A percentile compares a stretch with the other conserved stretches of the same genome.
phyloP scores from a whole-genome alignment of 2,113 vertebrate species.

The Pandion haliaetus region DNA sequence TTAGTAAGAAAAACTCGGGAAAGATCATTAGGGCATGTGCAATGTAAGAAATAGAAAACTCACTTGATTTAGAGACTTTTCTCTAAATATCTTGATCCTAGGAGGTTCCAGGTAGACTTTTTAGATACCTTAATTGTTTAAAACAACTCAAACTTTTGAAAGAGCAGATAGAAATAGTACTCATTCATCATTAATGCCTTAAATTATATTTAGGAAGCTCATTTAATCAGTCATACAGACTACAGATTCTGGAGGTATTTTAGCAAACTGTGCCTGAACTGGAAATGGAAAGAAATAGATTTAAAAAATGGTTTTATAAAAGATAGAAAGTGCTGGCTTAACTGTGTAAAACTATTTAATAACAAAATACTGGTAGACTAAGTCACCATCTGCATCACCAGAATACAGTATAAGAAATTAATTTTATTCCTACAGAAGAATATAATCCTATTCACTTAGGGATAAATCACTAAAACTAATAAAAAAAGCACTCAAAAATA shows the following conservation, averaged over 20 bases:
- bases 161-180: conserved; percentile 6
- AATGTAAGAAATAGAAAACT: neutral
- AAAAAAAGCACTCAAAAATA: neutral
- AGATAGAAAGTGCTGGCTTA: neutral
- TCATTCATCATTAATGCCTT: conserved; percentile 41
- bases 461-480: neutral
- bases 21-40: neutral
- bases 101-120: neutral
- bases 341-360: neutral
- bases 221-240: conserved; percentile 16
- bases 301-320: neutral
- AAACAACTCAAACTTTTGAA: conserved; percentile 16
- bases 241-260: neutral
- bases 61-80: neutral
- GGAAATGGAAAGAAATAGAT: conserved; percentile 4
- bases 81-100: neutral
- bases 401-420: neutral
- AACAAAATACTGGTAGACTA: neutral
- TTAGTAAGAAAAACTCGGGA: neutral
- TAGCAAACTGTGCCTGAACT: neutral
- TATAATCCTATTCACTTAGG: neutral
- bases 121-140: neutral
- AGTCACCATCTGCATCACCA: neutral
- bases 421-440: neutral
- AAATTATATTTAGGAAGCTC: conserved; percentile 51